Evolutionary conservation across 2,113 vertebrate species (phyloP).

Genomic region (Beaufortia kweichowensis): DNA sequence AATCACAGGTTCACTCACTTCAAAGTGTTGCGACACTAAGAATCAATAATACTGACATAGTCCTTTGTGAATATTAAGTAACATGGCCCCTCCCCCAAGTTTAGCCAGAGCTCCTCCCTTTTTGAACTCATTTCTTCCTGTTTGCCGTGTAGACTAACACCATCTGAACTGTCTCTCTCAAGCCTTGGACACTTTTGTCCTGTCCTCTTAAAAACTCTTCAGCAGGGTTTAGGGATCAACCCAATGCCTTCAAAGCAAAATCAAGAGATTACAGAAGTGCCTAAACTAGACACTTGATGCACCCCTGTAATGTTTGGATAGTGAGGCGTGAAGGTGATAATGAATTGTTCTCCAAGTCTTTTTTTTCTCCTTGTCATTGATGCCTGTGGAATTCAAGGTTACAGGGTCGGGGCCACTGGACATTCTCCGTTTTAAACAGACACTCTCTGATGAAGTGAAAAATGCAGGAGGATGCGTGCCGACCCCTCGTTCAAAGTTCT

Average conservation of each 20-base stretch:
- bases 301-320: slow-evolving; percentile 49
- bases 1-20: slow-evolving; percentile 24
- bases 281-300: slow-evolving; percentile 47
- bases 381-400: not conserved
- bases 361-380: slow-evolving; percentile 16
- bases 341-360: not conserved
- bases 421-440: not conserved
- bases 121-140: not conserved
- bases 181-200: not conserved
- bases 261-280: slow-evolving; percentile 66
- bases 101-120: not conserved
- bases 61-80: not conserved
- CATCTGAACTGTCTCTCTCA: not conserved
- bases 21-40: slow-evolving; percentile 47
- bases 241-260: slow-evolving; percentile 24
- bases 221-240: not conserved
- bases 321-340: not conserved
- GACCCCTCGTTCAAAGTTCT: slow-evolving; percentile 9
- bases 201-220: not conserved
- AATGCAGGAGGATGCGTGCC: not conserved
- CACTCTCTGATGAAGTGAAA: slow-evolving; percentile 14
- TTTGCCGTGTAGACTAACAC: not conserved
- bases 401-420: not conserved
- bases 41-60: slow-evolving; percentile 24
- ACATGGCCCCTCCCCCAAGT: not conserved